Base-by-base conservation (phyloP, 2,888 invertebrate species). In the Hipparchia sbordonii region DNA sequence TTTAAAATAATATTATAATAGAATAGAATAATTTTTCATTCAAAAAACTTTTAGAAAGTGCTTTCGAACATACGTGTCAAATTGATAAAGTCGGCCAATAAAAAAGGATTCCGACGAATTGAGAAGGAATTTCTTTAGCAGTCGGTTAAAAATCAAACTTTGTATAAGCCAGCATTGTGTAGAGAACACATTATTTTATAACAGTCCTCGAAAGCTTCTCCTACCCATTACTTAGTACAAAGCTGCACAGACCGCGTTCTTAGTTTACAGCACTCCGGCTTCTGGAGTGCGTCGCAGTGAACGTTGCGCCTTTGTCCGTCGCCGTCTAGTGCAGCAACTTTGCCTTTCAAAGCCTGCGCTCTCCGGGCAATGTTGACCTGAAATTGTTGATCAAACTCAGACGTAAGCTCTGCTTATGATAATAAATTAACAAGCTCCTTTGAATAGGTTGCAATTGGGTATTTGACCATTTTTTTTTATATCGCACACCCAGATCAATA, bases 241-340 rank as follows among this genome's bases (percentile, higher is more conserved):
- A 39, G 39, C 39, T 39, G n/a, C 46, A 13, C 7, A 62, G n/a
- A 62, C 61, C 61, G 46, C 61, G 45, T 46, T 13, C 48, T 62
- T 48, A 62, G 62, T 48, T 62, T 46, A 48, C 48, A 46, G 46
- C 48, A 78, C 70, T 77, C 75, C 67, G 65, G 72, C 79, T 62
- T 62, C 62, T 46, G 77, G 79, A 78, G 77, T 79, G 77, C 70
- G 79, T 79, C 80, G 82, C 82, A 80, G 79, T 77, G 74, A 74
- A 76, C 76, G 5, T 39, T 13, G 46, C 8, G 70, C 13, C 48
- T 62, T 62, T 62, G 62, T 62, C 46, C 23, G 59, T 2, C 62
- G 46, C 39, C 39, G 39, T 48, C 48, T 62, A 13, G 62, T 62
- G 62, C 56, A n/a, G 54, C 6, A 62, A 46, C 61, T 61, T 61